phyloP scores from a whole-genome alignment of 92 coral and sea anemone species.

The Galaxea fascicularis region DNA sequence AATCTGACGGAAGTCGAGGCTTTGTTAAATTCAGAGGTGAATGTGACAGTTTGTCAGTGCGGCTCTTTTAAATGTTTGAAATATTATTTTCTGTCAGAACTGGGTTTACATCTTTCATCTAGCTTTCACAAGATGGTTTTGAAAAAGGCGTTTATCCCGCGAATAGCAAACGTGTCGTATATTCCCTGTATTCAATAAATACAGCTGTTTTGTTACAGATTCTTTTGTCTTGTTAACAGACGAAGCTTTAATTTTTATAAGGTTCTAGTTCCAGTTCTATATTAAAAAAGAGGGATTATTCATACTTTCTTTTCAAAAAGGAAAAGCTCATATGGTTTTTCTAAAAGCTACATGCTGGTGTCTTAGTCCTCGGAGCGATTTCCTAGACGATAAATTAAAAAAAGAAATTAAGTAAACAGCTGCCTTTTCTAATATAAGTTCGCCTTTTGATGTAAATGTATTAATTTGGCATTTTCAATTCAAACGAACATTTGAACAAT shows the following conservation, averaged over 20 bases:
- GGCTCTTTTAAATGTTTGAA: neutral
- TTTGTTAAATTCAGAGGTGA: neutral
- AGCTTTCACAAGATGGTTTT: neutral
- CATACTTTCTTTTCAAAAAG: neutral
- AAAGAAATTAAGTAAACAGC: neutral
- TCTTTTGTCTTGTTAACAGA: slow-evolving; percentile 11
- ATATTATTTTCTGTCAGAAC: neutral
- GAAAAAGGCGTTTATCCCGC: neutral
- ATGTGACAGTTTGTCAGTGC: neutral
- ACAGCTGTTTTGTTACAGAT: slow-evolving; percentile 1
- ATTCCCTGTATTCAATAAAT: slow-evolving; percentile 2
- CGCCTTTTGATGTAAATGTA: neutral
- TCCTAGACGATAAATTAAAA: neutral
- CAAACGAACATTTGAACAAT: slow-evolving; percentile 26
- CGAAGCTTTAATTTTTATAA: neutral
- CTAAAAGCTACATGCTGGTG: neutral
- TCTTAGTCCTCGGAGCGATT: neutral
- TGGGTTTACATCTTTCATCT: slow-evolving; percentile 5
- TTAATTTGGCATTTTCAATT: slow-evolving; percentile 26
- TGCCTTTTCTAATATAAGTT: neutral
- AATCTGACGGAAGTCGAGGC: neutral
- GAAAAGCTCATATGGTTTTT: neutral
- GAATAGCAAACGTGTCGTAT: neutral
- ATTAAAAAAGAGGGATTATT: neutral
- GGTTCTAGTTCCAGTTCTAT: neutral